Conservation (phyloP, 2,113 vertebrate species). For the Pseudorasbora parva region DNA sequence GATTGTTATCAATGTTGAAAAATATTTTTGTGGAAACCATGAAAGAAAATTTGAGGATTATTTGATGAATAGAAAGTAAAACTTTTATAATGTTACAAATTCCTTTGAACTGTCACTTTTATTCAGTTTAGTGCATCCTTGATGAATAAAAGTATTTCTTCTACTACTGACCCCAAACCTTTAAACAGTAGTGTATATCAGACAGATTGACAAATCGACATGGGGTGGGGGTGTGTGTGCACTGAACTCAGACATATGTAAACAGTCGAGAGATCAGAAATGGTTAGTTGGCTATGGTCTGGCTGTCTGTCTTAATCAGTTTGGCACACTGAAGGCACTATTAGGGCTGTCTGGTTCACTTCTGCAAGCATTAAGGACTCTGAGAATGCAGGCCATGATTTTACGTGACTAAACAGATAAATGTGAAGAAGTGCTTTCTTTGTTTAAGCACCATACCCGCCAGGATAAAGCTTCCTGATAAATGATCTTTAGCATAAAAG, state of each 20-base stretch:
- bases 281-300: slow-evolving; percentile 22
- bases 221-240: neutral
- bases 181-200: neutral
- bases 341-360: slow-evolving; percentile 35
- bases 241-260: slow-evolving; percentile 17
- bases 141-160: neutral
- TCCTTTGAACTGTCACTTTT: neutral
- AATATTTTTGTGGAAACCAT: neutral
- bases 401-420: slow-evolving; percentile 42
- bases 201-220: neutral
- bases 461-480: slow-evolving; percentile 38
- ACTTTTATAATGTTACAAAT: too few species aligned
- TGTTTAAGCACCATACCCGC: slow-evolving; percentile 28
- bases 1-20: neutral
- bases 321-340: slow-evolving; percentile 7
- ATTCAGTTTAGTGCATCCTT: neutral
- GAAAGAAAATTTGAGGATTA: neutral
- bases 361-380: slow-evolving; percentile 27
- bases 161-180: neutral
- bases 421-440: slow-evolving; percentile 32
- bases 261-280: slow-evolving; percentile 17
- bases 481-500: slow-evolving; percentile 42
- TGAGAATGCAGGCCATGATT: slow-evolving; percentile 18
- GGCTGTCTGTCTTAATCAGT: slow-evolving; percentile 19
- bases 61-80: neutral